Percentiles rank a stretch among this genome's conserved stretches.
These are phyloP conservation scores for Rana temporaria DNA, from an alignment of 2,113 vertebrate genomes.

Conservation along the genomic window DNA sequence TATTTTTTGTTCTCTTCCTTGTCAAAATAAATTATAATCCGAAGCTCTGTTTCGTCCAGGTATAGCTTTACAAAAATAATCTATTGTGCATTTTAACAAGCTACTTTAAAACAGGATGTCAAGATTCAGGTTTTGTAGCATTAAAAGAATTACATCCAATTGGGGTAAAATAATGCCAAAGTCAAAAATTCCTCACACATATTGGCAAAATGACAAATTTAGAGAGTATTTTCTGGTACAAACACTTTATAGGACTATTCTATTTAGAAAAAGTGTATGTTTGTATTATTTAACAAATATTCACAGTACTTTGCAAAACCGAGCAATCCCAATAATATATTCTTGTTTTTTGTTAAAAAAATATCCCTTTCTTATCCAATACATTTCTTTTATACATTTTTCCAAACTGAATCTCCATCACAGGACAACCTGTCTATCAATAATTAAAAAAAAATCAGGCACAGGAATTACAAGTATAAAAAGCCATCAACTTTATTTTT, in stretches of 20 bases:
- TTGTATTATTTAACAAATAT: constrained; percentile 25
- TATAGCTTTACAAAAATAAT: constrained; percentile 24
- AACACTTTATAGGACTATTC: neutral
- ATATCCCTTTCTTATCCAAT: neutral
- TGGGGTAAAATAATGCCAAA: neutral
- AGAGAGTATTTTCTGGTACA: neutral
- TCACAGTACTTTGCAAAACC: constrained; percentile 34
- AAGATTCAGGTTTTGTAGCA: constrained; percentile 3
- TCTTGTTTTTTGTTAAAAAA: constrained; percentile 3
- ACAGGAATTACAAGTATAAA: neutral
- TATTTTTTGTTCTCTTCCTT: constrained; percentile 44
- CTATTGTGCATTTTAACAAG: constrained; percentile 31
- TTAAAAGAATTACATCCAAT: neutral
- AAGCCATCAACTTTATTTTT: neutral
- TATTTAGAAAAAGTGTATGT: neutral
- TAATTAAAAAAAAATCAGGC: constrained; percentile 6
- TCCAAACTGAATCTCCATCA: neutral
- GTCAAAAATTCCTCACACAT: neutral
- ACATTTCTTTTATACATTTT: constrained; percentile 6
- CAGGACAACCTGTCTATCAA: neutral
- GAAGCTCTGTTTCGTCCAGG: neutral
- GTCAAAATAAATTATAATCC: constrained; percentile 18
- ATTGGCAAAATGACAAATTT: neutral
- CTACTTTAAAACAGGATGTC: neutral
- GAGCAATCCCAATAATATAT: neutral